Evolutionary conservation across 2,888 invertebrate species (phyloP).

Genomic region (Sesia bembeciformis): DNA sequence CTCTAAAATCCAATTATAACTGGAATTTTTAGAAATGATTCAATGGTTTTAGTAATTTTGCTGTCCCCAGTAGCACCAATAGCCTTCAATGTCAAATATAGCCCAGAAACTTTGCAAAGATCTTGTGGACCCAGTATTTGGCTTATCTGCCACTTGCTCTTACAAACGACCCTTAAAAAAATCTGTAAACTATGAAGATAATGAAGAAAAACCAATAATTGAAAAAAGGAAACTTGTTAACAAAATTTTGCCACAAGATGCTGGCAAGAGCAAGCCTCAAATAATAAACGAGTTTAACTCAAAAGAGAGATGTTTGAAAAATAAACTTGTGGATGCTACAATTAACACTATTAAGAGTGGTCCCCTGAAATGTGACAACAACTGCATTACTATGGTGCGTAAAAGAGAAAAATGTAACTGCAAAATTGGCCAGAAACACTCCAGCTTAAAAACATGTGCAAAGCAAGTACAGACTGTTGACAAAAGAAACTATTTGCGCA

Average conservation of each 20-base stretch:
- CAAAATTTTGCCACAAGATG: no score
- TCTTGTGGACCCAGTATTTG: slow-evolving; percentile 31
- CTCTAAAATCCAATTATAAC: no score
- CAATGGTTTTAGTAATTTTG: no score
- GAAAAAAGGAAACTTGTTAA: slow-evolving; percentile 23
- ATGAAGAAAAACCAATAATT: slow-evolving; percentile 17
- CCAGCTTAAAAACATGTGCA: slow-evolving; percentile 10
- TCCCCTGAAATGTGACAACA: slow-evolving; percentile 27
- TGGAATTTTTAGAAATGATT: no score
- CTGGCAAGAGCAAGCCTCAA: no score
- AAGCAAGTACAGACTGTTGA: slow-evolving; percentile 30
- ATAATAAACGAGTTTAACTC: slow-evolving; percentile 19
- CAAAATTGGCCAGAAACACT: slow-evolving; percentile 18
- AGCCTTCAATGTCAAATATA: slow-evolving; percentile 31
- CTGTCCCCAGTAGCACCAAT: no score
- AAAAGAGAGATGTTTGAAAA: slow-evolving; percentile 21
- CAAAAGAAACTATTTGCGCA: slow-evolving; percentile 9
- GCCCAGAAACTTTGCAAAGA: slow-evolving; percentile 40
- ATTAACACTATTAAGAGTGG: slow-evolving; percentile 36
- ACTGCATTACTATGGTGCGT: slow-evolving; percentile 36
- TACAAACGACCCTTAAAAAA: slow-evolving; percentile 1
- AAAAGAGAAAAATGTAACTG: slow-evolving; percentile 26
- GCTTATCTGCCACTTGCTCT: slow-evolving; percentile 13
- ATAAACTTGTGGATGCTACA: slow-evolving; percentile 21
- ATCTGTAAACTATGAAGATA: neutral